These are phyloP conservation scores for Lydus trimaculatus DNA, from an alignment of 2,888 invertebrate genomes.

Conservation along the genomic window DNA sequence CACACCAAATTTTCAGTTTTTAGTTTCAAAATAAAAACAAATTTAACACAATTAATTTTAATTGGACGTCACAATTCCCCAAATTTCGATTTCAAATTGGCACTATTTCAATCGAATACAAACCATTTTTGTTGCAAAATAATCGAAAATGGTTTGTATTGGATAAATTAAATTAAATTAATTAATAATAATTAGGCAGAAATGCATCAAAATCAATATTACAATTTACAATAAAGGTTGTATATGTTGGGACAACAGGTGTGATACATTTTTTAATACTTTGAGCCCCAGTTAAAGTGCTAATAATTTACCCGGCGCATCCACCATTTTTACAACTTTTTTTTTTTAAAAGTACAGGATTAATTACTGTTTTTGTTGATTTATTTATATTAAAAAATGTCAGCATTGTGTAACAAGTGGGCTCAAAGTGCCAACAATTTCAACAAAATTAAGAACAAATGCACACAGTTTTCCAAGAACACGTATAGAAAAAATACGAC, in stretches of 20 bases:
- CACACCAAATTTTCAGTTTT: constrained; percentile 52
- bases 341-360: not conserved
- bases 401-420: not conserved
- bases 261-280: not conserved
- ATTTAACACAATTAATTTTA: constrained; percentile 18
- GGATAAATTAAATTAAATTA: not conserved
- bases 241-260: not conserved
- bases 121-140: not conserved
- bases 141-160: not conserved
- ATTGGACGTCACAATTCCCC: constrained; percentile 54
- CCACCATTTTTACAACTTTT: not conserved
- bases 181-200: not conserved
- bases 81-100: constrained; percentile 25
- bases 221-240: not conserved
- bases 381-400: not conserved
- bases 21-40: not conserved
- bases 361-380: not conserved
- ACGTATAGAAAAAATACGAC: constrained; percentile 4
- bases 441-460: not conserved
- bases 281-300: not conserved
- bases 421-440: not conserved
- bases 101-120: not conserved
- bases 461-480: not conserved
- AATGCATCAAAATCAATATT: not conserved
- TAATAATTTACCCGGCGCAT: not conserved